Evolutionary conservation across 2,797 vertebrate genomes (phyloP), one percentile per base, ranked within the genome.

Genomic region (Intellagama lesueurii): DNA sequence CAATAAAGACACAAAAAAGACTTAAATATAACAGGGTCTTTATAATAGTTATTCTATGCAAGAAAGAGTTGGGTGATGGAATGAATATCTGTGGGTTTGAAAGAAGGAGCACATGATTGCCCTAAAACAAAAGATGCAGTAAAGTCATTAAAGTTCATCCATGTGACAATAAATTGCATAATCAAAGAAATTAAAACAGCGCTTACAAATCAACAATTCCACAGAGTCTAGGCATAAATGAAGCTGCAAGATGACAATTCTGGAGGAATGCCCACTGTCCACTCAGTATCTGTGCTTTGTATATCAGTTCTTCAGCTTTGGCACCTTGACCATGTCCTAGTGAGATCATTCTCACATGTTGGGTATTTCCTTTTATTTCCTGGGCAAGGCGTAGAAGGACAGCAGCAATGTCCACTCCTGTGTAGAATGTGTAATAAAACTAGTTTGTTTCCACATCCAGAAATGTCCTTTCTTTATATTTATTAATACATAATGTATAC

Each of bases 201-300:
- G 89, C 94, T 96, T 93, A 97, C 95, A 73, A 93, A 14, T 96
- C 93, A 44, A 97, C 85, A 60, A 96, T 94, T 12, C 89, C 5
- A 64, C 92, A 92, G 4, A 97, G 96, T 19, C 85, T 91, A 0
- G 95, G 96, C 97, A 96, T 95, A 80, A 97, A 96, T 0, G 95
- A 94, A 0, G 93, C 88, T 0, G 96, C 95, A 0, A 96, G 94
- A 87, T 96, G 96, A 90, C 96, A 97, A 88, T 96, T 97, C 90
- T 96, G 95, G 11, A 97, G 95, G 85, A 97, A 96, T 87, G 96
- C 94, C 97, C 96, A 97, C 11, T 93, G 95, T 0, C 91, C 90
- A 1, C 66, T 72, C 3, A 84, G 70, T 7, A 56, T 19, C 11
- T 95, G 89, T 0, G 94, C 94, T 76, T 95, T 95, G 7, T 86